A percentile compares a stretch with the other conserved stretches of the same genome.
phyloP scores from a whole-genome alignment of 2,113 vertebrate genomes.

The Campylomormyrus tamandua region DNA sequence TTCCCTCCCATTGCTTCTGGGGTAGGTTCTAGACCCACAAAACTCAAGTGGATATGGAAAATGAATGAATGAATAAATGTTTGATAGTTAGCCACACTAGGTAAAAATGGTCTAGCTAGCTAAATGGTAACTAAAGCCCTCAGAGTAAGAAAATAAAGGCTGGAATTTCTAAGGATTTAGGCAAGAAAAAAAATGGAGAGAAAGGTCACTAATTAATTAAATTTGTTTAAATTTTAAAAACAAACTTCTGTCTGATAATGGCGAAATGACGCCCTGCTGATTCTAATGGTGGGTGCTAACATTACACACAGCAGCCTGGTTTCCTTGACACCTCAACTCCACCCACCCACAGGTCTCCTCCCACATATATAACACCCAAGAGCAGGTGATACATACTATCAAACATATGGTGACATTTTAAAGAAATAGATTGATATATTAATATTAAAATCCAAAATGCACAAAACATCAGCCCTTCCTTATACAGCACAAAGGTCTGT shows the following conservation, averaged over 20 bases:
- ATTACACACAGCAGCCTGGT: not conserved
- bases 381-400: slow-evolving; percentile 51
- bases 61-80: not conserved
- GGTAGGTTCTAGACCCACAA: not conserved
- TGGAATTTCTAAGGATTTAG: too few species aligned
- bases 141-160: not conserved
- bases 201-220: not conserved
- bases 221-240: not conserved
- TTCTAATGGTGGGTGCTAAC: not conserved
- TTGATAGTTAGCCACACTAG: not conserved
- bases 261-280: not conserved
- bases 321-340: slow-evolving; percentile 33
- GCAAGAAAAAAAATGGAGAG: not conserved
- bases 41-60: not conserved
- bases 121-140: not conserved
- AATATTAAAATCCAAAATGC: slow-evolving; percentile 36
- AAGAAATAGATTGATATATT: slow-evolving; percentile 48
- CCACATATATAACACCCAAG: slow-evolving; percentile 40
- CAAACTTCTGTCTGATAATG: not conserved
- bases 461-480: slow-evolving; percentile 48
- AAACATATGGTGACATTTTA: slow-evolving; percentile 52
- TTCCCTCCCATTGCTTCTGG: not conserved
- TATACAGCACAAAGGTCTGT: slow-evolving; percentile 42
- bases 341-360: slow-evolving; percentile 33
- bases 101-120: not conserved